A percentile compares a stretch with the other conserved stretches of the same genome.
Conservation (phyloP, 2,888 invertebrate species). For the Sinelater perroti region DNA sequence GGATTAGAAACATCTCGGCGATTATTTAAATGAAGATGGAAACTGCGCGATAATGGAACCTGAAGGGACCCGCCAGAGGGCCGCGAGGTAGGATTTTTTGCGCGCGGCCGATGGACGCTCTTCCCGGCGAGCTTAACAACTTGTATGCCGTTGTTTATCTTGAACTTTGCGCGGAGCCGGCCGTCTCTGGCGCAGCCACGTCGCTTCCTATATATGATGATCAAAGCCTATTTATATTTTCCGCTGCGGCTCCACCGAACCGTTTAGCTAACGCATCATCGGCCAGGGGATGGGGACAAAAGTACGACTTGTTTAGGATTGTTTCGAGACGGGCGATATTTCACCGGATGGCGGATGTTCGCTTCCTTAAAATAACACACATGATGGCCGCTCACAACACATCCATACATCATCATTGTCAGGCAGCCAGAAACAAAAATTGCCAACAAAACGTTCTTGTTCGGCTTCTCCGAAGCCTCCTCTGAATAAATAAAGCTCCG, state of each 20-base stretch:
- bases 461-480: neutral
- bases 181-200: conserved; percentile 38
- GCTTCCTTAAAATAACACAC: conserved; percentile 62
- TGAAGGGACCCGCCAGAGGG: conserved; percentile 50
- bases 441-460: conserved; percentile 28
- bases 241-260: conserved; percentile 56
- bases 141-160: conserved; percentile 55
- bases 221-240: conserved; percentile 60
- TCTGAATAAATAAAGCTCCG: neutral
- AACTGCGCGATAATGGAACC: conserved; percentile 52
- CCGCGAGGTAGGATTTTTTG: conserved; percentile 37
- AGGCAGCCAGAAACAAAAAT: conserved; percentile 38
- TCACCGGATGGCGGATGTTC: conserved; percentile 60
- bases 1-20: conserved; percentile 58
- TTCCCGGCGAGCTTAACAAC: neutral
- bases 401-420: conserved; percentile 57
- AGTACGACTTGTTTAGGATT: conserved; percentile 60
- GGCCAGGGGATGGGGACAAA: conserved; percentile 57
- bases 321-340: conserved; percentile 60
- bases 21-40: conserved; percentile 59
- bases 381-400: conserved; percentile 56
- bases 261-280: conserved; percentile 60
- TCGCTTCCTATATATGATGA: conserved; percentile 55
- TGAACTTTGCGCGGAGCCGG: conserved; percentile 46
- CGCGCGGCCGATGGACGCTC: conserved; percentile 8